phyloP scores from a whole-genome alignment of 2,888 invertebrate species.

The Agrilus biguttatus region DNA sequence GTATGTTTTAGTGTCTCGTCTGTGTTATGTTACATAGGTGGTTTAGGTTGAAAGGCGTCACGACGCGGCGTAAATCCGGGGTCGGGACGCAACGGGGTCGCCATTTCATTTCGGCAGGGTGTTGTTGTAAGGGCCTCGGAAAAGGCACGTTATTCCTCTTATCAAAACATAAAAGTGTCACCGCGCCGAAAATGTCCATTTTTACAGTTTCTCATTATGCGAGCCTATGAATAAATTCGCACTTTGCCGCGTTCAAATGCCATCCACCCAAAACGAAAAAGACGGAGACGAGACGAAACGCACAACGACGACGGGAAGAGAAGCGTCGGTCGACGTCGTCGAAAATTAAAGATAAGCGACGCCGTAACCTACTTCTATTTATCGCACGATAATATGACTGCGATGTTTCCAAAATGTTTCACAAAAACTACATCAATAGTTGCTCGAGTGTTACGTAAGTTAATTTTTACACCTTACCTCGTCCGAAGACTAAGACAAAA shows the following conservation, averaged over 20 bases:
- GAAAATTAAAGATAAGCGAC: constrained; percentile 31
- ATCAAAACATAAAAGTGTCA: constrained; percentile 37
- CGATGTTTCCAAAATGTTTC: background rate
- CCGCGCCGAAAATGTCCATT: constrained; percentile 35
- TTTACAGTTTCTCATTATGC: constrained; percentile 40
- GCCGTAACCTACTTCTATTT: constrained; percentile 24
- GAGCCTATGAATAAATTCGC: constrained; percentile 40
- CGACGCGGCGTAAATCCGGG: too few relatives aligned
- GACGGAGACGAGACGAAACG: constrained; percentile 1
- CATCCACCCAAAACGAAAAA: constrained; percentile 16
- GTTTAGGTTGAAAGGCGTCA: too few relatives aligned
- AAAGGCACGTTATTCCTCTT: constrained; percentile 33
- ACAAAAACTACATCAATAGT: too few relatives aligned
- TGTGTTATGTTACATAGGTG: too few relatives aligned
- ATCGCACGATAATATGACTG: constrained; percentile 2
- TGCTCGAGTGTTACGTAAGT: too few relatives aligned
- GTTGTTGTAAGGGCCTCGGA: constrained; percentile 20
- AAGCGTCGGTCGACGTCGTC: constrained; percentile 15
- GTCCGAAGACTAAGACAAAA: too few relatives aligned
- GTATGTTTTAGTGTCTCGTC: too few relatives aligned
- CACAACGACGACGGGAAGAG: constrained; percentile 3
- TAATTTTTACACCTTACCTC: too few relatives aligned
- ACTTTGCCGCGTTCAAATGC: constrained; percentile 31
- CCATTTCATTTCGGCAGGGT: constrained; percentile 4
- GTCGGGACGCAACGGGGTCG: too few relatives aligned